Evolutionary conservation across 2,888 invertebrate genomes (phyloP), one percentile per base, ranked within the genome.

Genomic region (Steinernema hermaphroditum): DNA sequence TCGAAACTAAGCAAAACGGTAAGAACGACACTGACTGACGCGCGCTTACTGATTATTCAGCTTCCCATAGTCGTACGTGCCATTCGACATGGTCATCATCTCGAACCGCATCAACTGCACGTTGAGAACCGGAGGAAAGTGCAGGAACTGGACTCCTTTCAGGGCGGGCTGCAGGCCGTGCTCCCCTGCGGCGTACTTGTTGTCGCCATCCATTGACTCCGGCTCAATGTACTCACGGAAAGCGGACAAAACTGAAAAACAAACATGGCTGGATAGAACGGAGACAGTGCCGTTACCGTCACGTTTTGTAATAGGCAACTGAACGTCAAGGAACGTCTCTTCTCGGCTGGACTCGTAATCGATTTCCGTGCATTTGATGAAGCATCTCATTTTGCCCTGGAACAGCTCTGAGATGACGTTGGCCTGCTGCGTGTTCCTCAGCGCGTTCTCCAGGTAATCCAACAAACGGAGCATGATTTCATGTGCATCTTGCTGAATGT

Each of bases 321-420:
- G 97, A 85, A 97, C 96, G 87, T 97, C 97, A 87, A 96, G 97
- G 89, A 95, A 97, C 0, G 95, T 94, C 89, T 97, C 97, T 44
- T 92, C 92, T 79, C 95, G 91, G 29, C 93, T 93, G 82, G 96
- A 96, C 76, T 93, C 92, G 85, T 95, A 96, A 85, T 94, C 92
- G 49, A 97, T 94, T 88, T 96, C 93, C 89, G 95, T 96, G 90
- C 96, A 97, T 85, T 94, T 92, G 80, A 96, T 95, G 87, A 94
- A 97, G 0, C 96, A 96, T 90, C 94, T 92, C 94, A 96, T 96
- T 90, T 96, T 96, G 70, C 97, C 97, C 88, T 96, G 96, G 37
- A 37, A 37, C 12, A 37, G 37, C 12, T 37, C 12, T 37, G 37
- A 12, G 37, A 37, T 12, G 37, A 12, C 37, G 37, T 37, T 12